Base-by-base conservation (phyloP, 2,113 vertebrate species). In the Helogale parvula region DNA sequence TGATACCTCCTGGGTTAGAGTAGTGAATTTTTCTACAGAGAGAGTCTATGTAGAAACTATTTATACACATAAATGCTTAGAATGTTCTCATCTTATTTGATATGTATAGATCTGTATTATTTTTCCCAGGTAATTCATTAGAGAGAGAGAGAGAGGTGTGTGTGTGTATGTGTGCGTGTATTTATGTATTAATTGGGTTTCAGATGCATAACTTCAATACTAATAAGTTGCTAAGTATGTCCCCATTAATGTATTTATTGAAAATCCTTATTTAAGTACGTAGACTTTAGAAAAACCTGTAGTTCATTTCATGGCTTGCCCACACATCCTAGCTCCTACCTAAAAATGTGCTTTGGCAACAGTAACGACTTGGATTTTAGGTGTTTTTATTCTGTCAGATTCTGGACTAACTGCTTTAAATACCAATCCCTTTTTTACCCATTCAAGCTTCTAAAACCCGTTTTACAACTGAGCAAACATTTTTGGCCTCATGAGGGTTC, bases 81-180 rank as follows among this genome's bases (percentile, higher is more conserved):
- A 76, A 35, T 35, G 68, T 74, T 90, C 35, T 89, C n/a, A 33
- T 60, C 14, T 41, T 52, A 74, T 77, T 82, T 96, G 57, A 50
- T 54, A 79, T 21, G 21, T 63, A 81, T 29, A 84, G 33, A 84
- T 11, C 7, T 89, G 50, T 71, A 21, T 71, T 95, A 57, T 81
- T 96, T 93, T 80, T 14, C 31, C 47, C 41, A 47, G 38, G 52
- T 72, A 82, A 91, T 74, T 93, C 54, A 88, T 50, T 96, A 69
- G 72, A 82, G 29, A 83, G 14, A 50, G 50, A 50, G 50, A 50
- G 8, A 50, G 13, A 50, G 50, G 50, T 15, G 9, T 27, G 50
- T 50, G 17, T 60, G 6, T 54, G n/a, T 15, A 21, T 69, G 27
- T 84, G 17, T 89, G 9, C 66, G 17, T 45, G 74, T 68, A 12